Evolutionary conservation across 2,113 vertebrate genomes (phyloP), one percentile per base, ranked within the genome.

Genomic region (Daubentonia madagascariensis): DNA sequence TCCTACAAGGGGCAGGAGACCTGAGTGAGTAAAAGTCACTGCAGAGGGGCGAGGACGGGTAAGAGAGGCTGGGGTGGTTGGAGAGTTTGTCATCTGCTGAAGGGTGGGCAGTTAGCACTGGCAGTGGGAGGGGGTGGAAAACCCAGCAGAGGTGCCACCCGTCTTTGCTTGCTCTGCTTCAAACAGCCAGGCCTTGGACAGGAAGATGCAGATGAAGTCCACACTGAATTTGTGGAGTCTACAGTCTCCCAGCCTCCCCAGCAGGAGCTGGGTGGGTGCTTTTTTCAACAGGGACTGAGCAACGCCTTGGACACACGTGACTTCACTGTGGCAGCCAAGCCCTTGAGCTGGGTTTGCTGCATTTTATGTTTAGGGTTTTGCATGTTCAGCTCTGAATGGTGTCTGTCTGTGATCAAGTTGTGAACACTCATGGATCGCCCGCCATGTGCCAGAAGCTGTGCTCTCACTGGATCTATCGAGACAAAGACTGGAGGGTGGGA

Each of bases 21-120:
- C 14, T 5, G 23, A 57, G 54, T 48, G 23, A 50, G 32, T 4
- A 32, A 35, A 23, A 40, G 81, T 35, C 45, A 28, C 17, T n/a
- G 37, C 16, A 20, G 59, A 23, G 5, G 43, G 8, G 18, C 9
- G 54, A 28, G 9, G 3, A 3, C 8, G 2, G 4, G 28, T 5
- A 5, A 45, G n/a, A n/a, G 54, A 54, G 30, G 28, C 1, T 3
- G 23, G 18, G 2, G 81, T 32, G 28, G 45, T 12, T 52, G 3
- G 28, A 54, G 22, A 54, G 22, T 52, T 52, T 70, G 35, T 48
- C 22, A 6, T 13, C 12, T 50, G 79, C 54, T 40, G 50, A 37
- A 10, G n/a, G 10, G 22, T 8, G 8, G 22, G 35, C 16, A 30
- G 23, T 37, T 52, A 1, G 63, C 28, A 45, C 63, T 54, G 35